A percentile compares a stretch with the other conserved stretches of the same genome.
Conservation (phyloP, 2,888 invertebrate genomes). For the Watsonalla cultraria region DNA sequence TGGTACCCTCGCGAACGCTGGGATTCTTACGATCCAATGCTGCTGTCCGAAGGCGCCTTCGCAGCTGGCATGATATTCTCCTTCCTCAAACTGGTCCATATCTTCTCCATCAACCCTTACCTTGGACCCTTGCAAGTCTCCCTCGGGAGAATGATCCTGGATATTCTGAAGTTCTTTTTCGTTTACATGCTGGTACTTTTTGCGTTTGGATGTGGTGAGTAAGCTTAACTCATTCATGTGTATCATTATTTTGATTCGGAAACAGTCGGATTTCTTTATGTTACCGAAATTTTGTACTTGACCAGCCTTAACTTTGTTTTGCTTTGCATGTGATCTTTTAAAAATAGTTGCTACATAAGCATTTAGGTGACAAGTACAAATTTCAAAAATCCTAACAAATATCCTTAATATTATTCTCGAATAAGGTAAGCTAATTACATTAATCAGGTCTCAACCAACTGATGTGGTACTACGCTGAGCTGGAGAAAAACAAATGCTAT, state of each 20-base stretch:
- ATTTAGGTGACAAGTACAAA: no score
- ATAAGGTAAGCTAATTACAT: no score
- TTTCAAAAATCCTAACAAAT: neutral
- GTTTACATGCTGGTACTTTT: slow-evolving; percentile 95
- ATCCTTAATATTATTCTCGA: no score
- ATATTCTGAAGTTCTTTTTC: slow-evolving; percentile 97
- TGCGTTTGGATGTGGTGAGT: slow-evolving; percentile 95
- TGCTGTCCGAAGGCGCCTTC: slow-evolving; percentile 95
- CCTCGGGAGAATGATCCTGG: slow-evolving; percentile 94
- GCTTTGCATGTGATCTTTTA: no score
- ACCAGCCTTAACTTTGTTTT: no score
- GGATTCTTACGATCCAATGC: slow-evolving; percentile 97
- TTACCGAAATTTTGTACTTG: neutral
- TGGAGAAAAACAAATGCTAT: slow-evolving; percentile 92
- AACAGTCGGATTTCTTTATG: neutral
- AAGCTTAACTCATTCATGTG: no score
- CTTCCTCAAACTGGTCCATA: slow-evolving; percentile 96
- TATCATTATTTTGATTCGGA: neutral
- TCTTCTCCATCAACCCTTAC: slow-evolving; percentile 98
- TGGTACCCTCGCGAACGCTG: slow-evolving; percentile 94
- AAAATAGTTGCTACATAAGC: no score
- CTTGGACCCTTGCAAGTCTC: slow-evolving; percentile 96
- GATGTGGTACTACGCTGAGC: slow-evolving; percentile 94
- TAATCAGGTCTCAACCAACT: slow-evolving; percentile 88
- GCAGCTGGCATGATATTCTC: slow-evolving; percentile 98